Evolutionary conservation across 2,113 vertebrate species (phyloP).

Genomic region (Semnornis frantzii): DNA sequence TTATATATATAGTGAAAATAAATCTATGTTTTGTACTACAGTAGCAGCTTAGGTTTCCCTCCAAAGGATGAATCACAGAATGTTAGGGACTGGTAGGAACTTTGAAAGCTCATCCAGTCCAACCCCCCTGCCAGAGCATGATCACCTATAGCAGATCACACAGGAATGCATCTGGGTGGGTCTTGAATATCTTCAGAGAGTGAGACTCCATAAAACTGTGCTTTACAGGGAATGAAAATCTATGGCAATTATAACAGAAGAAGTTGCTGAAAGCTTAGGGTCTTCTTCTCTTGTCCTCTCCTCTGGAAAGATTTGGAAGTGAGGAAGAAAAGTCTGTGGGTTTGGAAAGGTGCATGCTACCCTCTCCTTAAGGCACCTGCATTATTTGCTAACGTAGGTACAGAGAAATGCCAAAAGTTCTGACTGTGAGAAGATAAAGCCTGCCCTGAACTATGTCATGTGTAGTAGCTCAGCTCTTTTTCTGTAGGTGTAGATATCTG

Average conservation of each 20-base stretch:
- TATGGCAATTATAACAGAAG: neutral
- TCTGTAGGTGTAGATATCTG: neutral
- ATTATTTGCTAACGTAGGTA: neutral
- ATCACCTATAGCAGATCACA: too few species aligned
- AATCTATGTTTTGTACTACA: neutral
- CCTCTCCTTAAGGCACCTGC: neutral
- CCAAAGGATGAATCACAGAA: neutral
- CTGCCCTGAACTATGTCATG: accelerated
- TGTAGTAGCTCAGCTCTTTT: neutral
- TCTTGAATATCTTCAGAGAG: too few species aligned
- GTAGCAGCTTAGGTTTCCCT: neutral
- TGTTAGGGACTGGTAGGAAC: too few species aligned
- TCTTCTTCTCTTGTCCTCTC: neutral
- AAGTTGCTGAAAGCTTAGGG: neutral
- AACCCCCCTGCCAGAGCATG: too few species aligned
- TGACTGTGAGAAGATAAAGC: neutral
- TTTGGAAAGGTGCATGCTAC: neutral
- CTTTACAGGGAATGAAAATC: neutral
- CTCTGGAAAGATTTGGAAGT: neutral
- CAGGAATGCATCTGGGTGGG: too few species aligned
- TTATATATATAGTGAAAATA: neutral
- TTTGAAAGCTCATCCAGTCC: too few species aligned
- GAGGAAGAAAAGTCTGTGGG: neutral
- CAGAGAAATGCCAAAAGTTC: neutral
- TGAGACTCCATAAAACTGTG: too few species aligned